Base-by-base conservation (phyloP, 2,888 invertebrate genomes). In the Minunthozetes semirufus region DNA sequence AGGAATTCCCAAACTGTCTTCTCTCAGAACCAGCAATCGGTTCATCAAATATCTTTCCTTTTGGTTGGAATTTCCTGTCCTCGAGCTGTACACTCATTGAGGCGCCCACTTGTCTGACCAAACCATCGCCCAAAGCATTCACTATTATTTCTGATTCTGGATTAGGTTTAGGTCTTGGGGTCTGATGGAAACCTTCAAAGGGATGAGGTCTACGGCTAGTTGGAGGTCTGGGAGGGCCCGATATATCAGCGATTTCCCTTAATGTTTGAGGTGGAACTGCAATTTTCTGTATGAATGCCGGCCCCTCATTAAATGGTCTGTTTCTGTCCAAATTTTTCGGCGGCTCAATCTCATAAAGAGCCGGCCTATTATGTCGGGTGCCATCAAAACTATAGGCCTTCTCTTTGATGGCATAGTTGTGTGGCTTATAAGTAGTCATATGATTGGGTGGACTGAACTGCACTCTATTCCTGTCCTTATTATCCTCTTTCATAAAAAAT, bases 11-110 rank as follows among this genome's bases (percentile, higher is more conserved):
- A 33, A 42, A 42, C 42, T 56, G 13, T 61, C 61, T 15, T 33
- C 29, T 6, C 15, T 61, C 61, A 27, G 13, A 17, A n/a, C 17
- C 17, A 70, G 0, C 9, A 17, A 70, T 13, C 8, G 70, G 70
- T 48, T 70, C 70, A 22, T 70, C 70, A 48, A 70, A 70, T 25
- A 70, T 42, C 15, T 70, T 70, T 4, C 70, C 70, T 13, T 48
- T 70, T 2, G 48, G 22, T 13, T 9, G 25, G 19, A 70, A 13
- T 8, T 70, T 48, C 3, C 70, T 33, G 1, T 42, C 25, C 0
- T 70, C 48, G 11, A 46, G 22, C 25, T 70, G 42, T 22, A 70
- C 70, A 70, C 25, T 48, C 46, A 70, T 70, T 1, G 70, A 70
- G 2, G 70, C 70, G 17, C 70, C 70, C 25, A 70, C 70, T 48